Evolutionary conservation across 2,113 vertebrate species (phyloP), one percentile per base, ranked within the genome.

Genomic region (Chionodraco myersi): DNA sequence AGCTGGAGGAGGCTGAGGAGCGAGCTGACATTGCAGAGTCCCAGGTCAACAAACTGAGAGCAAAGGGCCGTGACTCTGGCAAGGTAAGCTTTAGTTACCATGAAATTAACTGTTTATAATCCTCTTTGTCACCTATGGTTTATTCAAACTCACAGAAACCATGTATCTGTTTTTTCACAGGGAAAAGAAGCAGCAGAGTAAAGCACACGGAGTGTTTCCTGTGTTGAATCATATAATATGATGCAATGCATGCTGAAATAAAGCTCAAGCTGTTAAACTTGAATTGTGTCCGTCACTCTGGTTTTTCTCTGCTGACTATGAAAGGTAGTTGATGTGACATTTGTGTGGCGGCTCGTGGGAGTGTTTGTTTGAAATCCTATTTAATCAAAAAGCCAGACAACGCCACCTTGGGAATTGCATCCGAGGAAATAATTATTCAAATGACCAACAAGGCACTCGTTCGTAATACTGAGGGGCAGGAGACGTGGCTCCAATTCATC

Each of bases 1-100:
- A 96, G 75, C 88, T 96, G 72, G 95, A 97, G 73, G 95, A 96
- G 87, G 95, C 96, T 4, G 94, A 96, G 87, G 96, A 97, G 86
- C 91, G 95, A 36, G 96, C 95, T 0, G 96, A 97, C 44, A 95
- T 96, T 0, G 92, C 95, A 0, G 95, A 96, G 86, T 95, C 95
- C 30, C 95, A 96, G 76, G 94, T 96, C 87, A 96, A 96, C 92
- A 96, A 96, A 70, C 70, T 96, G 51, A 92, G 94, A 71, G 92
- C 93, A 54, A 96, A 96, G 91, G 96, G 88, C 73, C 93, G 93
- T 1, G 95, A 96, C 41, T 34, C 78, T 77, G 94, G 94, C 82
- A 94, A 95, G 93, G 93, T 93, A 78, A 54, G 2, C 1, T 45
- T 30, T 0, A 5, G 15, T 71, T 48, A 56, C 10, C 53, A 10